A percentile compares a stretch with the other conserved stretches of the same genome.
Evolutionary conservation across 2,113 vertebrate genomes (phyloP).

Genomic region (Galeopterus variegatus): DNA sequence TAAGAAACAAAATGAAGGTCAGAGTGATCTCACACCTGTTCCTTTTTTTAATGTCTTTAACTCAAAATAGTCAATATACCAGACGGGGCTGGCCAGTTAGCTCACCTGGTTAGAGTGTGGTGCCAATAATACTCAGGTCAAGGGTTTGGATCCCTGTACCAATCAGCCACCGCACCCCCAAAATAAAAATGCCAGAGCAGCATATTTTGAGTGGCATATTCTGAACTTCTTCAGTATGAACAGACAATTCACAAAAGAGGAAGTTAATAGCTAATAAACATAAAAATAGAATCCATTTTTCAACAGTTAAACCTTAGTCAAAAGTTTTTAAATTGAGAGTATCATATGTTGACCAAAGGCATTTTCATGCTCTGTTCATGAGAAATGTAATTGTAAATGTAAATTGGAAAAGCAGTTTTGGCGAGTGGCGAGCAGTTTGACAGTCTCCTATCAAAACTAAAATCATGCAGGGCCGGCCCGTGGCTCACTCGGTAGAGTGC

Average conservation of each 20-base stretch:
- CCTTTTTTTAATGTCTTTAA: neutral
- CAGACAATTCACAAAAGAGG: neutral
- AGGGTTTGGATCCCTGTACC: no score
- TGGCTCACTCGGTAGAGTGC: no score
- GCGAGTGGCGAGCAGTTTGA: neutral
- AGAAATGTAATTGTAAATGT: neutral
- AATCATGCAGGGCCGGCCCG: no score
- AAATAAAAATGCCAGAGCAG: neutral
- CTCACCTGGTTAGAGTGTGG: no score
- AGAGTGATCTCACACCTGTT: neutral
- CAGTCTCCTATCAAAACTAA: neutral
- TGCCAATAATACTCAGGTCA: no score
- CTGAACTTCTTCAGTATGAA: neutral
- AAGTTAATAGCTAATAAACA: neutral
- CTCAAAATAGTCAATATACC: neutral
- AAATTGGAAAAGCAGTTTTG: neutral
- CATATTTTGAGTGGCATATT: neutral
- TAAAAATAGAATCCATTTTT: constrained; percentile 4
- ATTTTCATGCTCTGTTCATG: neutral
- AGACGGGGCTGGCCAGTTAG: neutral
- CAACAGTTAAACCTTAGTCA: neutral
- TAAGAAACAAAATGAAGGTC: neutral
- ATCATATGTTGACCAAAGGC: neutral
- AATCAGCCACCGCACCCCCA: no score
- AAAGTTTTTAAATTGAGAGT: neutral